Conservation (phyloP, 2,797 vertebrate genomes). For the Anableps anableps region DNA sequence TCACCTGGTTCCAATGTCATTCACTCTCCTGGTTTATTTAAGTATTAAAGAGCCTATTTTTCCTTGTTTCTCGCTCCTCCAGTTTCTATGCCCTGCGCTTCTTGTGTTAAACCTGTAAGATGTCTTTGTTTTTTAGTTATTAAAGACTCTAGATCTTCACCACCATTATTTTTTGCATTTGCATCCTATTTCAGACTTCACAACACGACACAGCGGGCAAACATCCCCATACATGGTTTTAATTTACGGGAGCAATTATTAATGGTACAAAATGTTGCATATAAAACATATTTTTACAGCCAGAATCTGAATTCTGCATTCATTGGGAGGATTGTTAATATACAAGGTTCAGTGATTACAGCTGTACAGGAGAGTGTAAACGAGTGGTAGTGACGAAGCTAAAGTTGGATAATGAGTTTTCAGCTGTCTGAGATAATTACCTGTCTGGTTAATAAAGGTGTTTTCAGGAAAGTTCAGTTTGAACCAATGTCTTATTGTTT, state of each 20-base stretch:
- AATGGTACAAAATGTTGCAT: neutral
- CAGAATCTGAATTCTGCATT: neutral
- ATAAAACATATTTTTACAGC: neutral
- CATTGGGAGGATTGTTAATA: neutral
- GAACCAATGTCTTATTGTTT: neutral
- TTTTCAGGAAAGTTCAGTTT: slow-evolving; percentile 13
- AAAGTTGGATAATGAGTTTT: slow-evolving; percentile 6
- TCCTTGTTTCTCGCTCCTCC: neutral
- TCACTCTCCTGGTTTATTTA: neutral
- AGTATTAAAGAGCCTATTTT: neutral
- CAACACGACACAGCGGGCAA: neutral
- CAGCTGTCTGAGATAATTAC: neutral
- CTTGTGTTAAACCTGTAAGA: neutral
- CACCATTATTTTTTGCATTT: neutral
- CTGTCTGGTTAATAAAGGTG: slow-evolving; percentile 4
- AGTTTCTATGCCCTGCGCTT: too few species aligned
- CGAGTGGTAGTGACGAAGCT: neutral
- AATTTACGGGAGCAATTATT: slow-evolving; percentile 24
- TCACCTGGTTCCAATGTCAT: neutral
- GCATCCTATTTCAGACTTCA: neutral
- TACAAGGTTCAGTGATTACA: neutral
- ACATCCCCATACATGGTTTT: slow-evolving; percentile 32
- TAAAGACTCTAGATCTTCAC: neutral
- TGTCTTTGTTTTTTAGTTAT: neutral
- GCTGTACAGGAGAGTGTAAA: neutral